Percentiles rank a stretch among this genome's conserved stretches.
Evolutionary conservation across 2,113 vertebrate species (phyloP).

Genomic region (Percina caprodes): DNA sequence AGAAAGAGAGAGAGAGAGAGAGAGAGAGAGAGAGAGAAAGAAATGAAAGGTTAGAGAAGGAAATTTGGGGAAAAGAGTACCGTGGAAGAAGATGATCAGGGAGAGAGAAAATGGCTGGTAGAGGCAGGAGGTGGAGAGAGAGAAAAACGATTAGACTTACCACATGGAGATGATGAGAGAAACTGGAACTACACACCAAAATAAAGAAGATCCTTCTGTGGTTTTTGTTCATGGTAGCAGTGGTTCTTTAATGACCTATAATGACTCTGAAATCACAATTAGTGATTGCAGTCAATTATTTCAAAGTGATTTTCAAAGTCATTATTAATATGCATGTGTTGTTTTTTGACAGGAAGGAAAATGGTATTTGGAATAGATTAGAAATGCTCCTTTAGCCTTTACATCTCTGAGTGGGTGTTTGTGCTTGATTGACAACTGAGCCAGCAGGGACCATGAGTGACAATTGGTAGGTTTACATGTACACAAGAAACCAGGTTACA

Average conservation of each 20-base stretch:
- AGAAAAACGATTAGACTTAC: slow-evolving; percentile 25
- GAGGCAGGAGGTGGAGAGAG: slow-evolving; percentile 10
- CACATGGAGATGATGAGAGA: slow-evolving; percentile 44
- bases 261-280: slow-evolving; percentile 1
- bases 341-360: background rate
- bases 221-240: background rate
- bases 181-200: background rate
- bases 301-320: background rate
- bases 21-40: slow-evolving; percentile 1
- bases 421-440: slow-evolving; percentile 6
- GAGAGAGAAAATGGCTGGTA: slow-evolving; percentile 20
- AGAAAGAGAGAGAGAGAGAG: background rate
- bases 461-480: background rate
- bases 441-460: background rate
- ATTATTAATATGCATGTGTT: background rate
- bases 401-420: background rate
- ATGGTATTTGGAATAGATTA: background rate
- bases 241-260: background rate
- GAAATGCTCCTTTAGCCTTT: slow-evolving; percentile 10
- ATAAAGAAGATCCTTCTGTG: slow-evolving; percentile 12
- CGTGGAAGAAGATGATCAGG: slow-evolving; percentile 56
- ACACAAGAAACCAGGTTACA: background rate
- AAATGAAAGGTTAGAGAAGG: slow-evolving; percentile 43
- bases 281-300: background rate
- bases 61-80: slow-evolving; percentile 57